These are phyloP conservation scores for Mechanitis mazaeus DNA, from an alignment of 2,888 invertebrate genomes.

Conservation along the genomic window DNA sequence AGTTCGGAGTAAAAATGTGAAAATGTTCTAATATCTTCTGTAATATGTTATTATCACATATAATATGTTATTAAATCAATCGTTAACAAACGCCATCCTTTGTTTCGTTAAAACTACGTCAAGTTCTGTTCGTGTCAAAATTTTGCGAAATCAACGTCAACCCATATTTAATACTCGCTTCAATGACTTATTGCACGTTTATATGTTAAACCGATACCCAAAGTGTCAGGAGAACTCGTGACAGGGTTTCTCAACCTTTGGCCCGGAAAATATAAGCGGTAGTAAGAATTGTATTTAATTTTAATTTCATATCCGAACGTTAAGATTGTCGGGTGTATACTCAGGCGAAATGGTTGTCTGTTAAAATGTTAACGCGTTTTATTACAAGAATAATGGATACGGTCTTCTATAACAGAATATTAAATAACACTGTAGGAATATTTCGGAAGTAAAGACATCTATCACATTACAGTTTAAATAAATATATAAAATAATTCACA, in stretches of 20 bases:
- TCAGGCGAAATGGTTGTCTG: slow-evolving; percentile 25
- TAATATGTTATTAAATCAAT: too few species aligned
- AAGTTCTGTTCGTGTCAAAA: slow-evolving; percentile 25
- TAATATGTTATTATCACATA: too few species aligned
- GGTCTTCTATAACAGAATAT: not conserved
- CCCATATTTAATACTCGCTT: slow-evolving; percentile 23
- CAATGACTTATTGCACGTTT: slow-evolving; percentile 31
- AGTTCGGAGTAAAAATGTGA: too few species aligned
- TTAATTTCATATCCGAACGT: slow-evolving; percentile 26
- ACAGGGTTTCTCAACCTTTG: slow-evolving; percentile 32
- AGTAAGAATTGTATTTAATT: slow-evolving; percentile 23
- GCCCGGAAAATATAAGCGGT: slow-evolving; percentile 30
- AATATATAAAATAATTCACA: too few species aligned
- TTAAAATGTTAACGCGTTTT: slow-evolving; percentile 17
- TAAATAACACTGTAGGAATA: too few species aligned
- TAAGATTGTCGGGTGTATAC: slow-evolving; percentile 19
- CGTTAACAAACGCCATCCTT: too few species aligned
- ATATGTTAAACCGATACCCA: slow-evolving; percentile 29
- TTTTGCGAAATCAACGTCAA: slow-evolving; percentile 30
- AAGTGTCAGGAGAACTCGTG: slow-evolving; percentile 32
- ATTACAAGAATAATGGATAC: not conserved
- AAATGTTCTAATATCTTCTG: too few species aligned
- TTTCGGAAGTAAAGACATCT: too few species aligned
- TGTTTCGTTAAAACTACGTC: slow-evolving; percentile 14
- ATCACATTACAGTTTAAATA: too few species aligned